Conservation (phyloP, 2,113 vertebrate species). For the Panurus biarmicus region DNA sequence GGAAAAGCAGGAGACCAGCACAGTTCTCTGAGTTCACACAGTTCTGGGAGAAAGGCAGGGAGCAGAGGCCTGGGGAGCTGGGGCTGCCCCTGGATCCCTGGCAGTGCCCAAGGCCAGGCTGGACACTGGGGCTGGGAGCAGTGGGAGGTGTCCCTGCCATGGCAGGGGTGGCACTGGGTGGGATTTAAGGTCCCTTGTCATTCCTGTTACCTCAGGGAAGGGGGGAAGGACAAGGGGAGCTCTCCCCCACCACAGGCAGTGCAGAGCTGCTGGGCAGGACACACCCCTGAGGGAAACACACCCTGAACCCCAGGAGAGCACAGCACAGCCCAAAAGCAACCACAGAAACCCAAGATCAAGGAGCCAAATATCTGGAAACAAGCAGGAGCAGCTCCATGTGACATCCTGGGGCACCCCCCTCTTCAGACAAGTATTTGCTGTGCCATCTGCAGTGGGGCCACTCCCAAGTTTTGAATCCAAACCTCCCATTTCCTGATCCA, state of each 20-base stretch:
- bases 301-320: neutral
- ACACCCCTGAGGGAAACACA: accelerated
- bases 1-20: neutral
- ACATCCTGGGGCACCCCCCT: neutral
- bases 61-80: neutral
- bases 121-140: neutral
- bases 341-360: neutral
- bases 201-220: neutral
- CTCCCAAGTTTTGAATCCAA: neutral
- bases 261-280: neutral
- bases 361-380: neutral
- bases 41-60: neutral
- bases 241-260: neutral
- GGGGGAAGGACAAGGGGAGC: neutral
- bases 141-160: neutral
- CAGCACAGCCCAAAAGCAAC: neutral
- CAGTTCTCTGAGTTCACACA: neutral
- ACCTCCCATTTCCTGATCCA: neutral
- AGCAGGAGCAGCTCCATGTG: neutral
- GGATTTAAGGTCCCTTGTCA: too few species aligned
- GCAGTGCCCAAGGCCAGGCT: neutral
- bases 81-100: neutral
- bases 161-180: neutral
- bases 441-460: accelerated
- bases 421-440: neutral